These are phyloP conservation scores for Odontothrips loti DNA, from an alignment of 2,888 invertebrate species.

Conservation along the genomic window DNA sequence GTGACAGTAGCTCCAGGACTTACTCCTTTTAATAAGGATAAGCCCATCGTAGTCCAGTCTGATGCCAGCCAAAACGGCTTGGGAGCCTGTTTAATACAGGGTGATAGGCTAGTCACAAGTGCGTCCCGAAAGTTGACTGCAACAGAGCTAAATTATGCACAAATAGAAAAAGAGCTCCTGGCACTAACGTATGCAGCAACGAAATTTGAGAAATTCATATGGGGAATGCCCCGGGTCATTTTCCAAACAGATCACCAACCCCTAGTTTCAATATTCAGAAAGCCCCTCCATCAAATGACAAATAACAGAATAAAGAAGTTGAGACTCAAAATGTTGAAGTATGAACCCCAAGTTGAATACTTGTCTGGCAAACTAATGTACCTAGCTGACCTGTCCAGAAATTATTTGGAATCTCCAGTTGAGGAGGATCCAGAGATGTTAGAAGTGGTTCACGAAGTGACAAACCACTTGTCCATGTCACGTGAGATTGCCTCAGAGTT, in stretches of 20 bases:
- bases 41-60: not conserved
- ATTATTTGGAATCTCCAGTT: not conserved
- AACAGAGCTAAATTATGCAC: constrained; percentile 20
- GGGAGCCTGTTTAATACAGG: constrained; percentile 23
- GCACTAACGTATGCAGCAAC: constrained; percentile 23
- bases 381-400: not conserved
- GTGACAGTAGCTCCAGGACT: not conserved
- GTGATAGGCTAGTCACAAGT: not conserved
- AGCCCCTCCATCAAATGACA: not conserved
- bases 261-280: constrained; percentile 1
- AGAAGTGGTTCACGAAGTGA: not conserved
- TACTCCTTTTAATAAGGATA: not conserved
- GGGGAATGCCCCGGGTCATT: constrained; percentile 13
- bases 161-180: not conserved
- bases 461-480: not conserved
- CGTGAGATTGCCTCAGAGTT: not conserved
- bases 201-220: constrained; percentile 30
- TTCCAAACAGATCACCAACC: not conserved
- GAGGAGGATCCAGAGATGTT: not conserved
- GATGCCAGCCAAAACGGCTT: constrained; percentile 22
- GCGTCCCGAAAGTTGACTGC: not conserved
- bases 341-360: not conserved
- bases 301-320: not conserved
- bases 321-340: not conserved
- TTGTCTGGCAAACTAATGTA: not conserved